Conservation (phyloP, 2,113 vertebrate genomes). For the Vanacampus margaritifer region DNA sequence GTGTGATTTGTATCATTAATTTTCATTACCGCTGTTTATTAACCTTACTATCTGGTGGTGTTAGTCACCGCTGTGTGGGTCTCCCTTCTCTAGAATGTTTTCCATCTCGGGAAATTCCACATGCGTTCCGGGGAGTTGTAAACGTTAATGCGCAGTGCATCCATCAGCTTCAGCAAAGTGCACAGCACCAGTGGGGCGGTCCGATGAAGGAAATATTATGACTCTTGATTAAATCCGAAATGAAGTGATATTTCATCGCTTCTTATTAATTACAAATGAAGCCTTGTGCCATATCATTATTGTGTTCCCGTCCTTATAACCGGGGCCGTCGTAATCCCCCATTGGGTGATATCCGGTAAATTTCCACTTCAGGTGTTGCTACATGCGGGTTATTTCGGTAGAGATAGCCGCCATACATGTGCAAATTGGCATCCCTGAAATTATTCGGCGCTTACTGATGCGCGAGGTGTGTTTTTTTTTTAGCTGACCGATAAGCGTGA, state of each 20-base stretch:
- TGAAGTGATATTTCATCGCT: conserved; percentile 78
- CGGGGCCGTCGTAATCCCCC: conserved; percentile 46
- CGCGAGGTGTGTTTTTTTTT: neutral
- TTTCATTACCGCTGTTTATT: conserved; percentile 67
- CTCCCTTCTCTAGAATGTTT: conserved; percentile 40
- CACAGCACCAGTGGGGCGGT: conserved; percentile 59
- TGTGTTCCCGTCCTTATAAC: conserved; percentile 48
- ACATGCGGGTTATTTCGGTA: conserved; percentile 2
- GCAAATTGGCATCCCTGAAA: conserved; percentile 7
- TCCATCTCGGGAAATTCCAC: conserved; percentile 51
- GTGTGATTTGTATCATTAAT: conserved; percentile 69
- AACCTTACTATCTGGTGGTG: conserved; percentile 60
- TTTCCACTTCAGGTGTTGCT: conserved; percentile 25
- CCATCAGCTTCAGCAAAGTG: conserved; percentile 61
- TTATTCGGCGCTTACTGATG: conserved; percentile 12
- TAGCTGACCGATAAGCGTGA: conserved; percentile 5
- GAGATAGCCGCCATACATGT: neutral
- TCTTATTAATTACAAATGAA: conserved; percentile 74
- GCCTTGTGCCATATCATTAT: conserved; percentile 60
- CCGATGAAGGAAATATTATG: conserved; percentile 72
- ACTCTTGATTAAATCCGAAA: conserved; percentile 78
- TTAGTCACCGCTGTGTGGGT: conserved; percentile 8
- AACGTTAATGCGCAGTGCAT: conserved; percentile 61
- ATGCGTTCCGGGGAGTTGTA: conserved; percentile 55
- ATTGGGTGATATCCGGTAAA: conserved; percentile 41